Conservation (phyloP, 2,113 vertebrate genomes). For the Austrofundulus limnaeus region DNA sequence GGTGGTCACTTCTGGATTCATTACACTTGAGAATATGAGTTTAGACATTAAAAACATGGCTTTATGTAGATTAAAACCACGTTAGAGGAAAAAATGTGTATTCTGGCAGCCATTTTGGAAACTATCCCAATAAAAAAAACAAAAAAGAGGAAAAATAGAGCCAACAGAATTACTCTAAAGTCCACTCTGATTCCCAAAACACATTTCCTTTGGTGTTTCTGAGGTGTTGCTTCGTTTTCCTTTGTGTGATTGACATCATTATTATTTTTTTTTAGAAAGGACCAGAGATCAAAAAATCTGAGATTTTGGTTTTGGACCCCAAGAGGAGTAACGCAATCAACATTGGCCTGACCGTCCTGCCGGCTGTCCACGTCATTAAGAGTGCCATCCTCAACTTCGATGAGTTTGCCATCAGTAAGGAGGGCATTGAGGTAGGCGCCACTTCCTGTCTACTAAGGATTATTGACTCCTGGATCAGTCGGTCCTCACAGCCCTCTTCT, state of each 20-base stretch:
- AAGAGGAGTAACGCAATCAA: conserved; percentile 97
- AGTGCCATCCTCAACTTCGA: conserved; percentile 91
- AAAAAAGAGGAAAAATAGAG: too few relatives aligned
- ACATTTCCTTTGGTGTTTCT: too few relatives aligned
- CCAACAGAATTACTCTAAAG: too few relatives aligned
- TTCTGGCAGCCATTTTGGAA: too few relatives aligned
- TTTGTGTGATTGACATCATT: background rate
- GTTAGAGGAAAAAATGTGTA: too few relatives aligned
- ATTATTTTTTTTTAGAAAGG: conserved; percentile 80
- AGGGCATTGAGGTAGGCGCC: conserved; percentile 90
- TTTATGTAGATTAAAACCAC: too few relatives aligned
- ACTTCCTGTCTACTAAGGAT: background rate
- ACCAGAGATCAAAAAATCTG: conserved; percentile 83
- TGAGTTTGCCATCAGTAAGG: conserved; percentile 94
- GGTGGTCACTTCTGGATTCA: too few relatives aligned
- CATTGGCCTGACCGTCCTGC: conserved; percentile 93
- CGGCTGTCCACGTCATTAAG: conserved; percentile 91
- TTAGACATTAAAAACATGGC: too few relatives aligned
- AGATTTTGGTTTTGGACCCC: conserved; percentile 87
- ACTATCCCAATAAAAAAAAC: too few relatives aligned
- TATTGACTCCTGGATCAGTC: too few relatives aligned
- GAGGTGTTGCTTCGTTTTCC: accelerated
- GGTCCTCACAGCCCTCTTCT: background rate
- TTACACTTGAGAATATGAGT: too few relatives aligned
- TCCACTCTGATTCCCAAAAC: too few relatives aligned